Conservation (phyloP, 92 coral and sea anemone genomes). For the Ricordea florida region DNA sequence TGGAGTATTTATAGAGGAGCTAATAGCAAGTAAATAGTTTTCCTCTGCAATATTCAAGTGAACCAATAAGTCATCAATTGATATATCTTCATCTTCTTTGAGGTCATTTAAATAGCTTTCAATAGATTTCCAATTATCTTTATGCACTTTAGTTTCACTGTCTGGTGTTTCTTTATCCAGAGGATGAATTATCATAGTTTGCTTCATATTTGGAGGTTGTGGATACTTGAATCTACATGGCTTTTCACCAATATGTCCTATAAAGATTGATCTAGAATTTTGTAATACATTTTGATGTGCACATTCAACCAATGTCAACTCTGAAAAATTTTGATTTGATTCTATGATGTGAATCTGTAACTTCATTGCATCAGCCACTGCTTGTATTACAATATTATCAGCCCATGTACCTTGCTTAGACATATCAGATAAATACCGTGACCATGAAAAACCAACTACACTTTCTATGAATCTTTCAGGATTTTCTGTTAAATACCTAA, state of each 20-base stretch:
- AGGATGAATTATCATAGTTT: conserved; percentile 55
- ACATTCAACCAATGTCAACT: conserved; percentile 48
- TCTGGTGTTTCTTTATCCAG: conserved; percentile 30
- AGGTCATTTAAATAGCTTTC: conserved; percentile 32
- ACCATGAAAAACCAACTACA: conserved; percentile 39
- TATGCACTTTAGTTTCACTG: conserved; percentile 31
- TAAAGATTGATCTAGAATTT: conserved; percentile 28
- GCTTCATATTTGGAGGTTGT: conserved; percentile 56
- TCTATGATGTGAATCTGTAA: conserved; percentile 61
- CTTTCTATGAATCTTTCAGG: conserved; percentile 70
- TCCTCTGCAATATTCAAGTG: conserved; percentile 46
- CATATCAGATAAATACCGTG: conserved; percentile 54
- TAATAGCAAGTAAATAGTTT: conserved; percentile 49
- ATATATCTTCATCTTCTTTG: conserved; percentile 53
- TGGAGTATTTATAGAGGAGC: conserved; percentile 53
- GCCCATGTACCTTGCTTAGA: conserved; percentile 73
- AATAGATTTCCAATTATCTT: conserved; percentile 59
- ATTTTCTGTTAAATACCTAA: conserved; percentile 40
- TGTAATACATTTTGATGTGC: conserved; percentile 33
- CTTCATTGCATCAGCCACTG: conserved; percentile 58
- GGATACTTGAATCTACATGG: conserved; percentile 58
- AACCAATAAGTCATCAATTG: conserved; percentile 50
- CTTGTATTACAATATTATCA: conserved; percentile 51
- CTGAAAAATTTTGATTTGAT: conserved; percentile 46
- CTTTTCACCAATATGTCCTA: conserved; percentile 63